Conservation (phyloP, 1,140 invertebrate species). For the Penaeus japonicus region DNA sequence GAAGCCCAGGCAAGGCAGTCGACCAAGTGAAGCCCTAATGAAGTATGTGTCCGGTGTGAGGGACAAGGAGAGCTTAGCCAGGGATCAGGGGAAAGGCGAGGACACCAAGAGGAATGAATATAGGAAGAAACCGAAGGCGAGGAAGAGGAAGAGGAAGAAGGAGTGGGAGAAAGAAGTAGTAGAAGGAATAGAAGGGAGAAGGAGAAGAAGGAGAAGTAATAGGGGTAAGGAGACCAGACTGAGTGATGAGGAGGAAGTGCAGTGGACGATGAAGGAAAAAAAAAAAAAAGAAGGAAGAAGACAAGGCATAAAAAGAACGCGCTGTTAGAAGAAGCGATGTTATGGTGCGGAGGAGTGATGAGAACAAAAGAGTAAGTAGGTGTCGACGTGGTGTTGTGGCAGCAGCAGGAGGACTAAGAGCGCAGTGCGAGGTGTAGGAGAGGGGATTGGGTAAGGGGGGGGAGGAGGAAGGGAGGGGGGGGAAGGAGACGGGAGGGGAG, state of each 20-base stretch:
- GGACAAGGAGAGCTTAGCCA: background rate
- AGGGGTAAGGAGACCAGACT: background rate
- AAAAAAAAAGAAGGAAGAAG: background rate
- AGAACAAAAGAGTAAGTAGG: no score
- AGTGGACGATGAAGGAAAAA: background rate
- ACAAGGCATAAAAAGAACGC: background rate
- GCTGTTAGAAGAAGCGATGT: background rate
- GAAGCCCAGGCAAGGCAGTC: no score
- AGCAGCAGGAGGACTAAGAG: no score
- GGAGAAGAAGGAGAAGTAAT: background rate
- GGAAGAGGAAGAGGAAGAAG: background rate
- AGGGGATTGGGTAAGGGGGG: no score
- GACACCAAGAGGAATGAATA: background rate
- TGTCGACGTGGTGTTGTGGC: no score
- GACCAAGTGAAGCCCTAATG: no score
- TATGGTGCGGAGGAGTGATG: no score
- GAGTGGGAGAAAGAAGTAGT: background rate
- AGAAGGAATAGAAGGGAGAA: no score
- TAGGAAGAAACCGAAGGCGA: background rate
- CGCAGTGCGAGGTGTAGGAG: no score
- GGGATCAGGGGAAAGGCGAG: background rate
- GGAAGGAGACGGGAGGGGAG: no score
- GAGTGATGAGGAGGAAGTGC: background rate
- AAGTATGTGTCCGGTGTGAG: background rate
- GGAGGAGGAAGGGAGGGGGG: no score